These are phyloP conservation scores for Otis tarda DNA, from an alignment of 2,113 vertebrate genomes.

Conservation along the genomic window DNA sequence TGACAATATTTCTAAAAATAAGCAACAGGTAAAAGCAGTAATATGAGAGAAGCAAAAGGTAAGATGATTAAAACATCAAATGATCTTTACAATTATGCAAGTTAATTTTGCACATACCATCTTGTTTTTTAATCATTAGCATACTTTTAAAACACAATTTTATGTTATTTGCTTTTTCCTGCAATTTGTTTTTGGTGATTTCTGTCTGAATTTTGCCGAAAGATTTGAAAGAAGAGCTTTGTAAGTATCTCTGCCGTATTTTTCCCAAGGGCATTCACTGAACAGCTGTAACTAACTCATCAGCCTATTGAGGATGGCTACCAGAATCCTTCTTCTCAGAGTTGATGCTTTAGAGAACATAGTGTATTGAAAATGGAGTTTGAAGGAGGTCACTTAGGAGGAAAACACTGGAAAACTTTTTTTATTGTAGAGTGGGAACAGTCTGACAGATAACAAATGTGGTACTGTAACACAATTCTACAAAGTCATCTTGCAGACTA, in stretches of 20 bases:
- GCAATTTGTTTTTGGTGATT: not conserved
- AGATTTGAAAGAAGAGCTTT: not conserved
- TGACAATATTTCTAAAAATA: not conserved
- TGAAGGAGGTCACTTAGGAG: not conserved
- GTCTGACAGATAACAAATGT: not conserved
- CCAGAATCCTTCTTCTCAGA: not conserved
- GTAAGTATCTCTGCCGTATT: not conserved
- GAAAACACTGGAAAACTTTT: not conserved
- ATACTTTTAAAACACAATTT: not conserved
- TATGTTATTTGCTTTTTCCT: not conserved
- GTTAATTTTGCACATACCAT: not conserved
- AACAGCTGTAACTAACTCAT: not conserved
- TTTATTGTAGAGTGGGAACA: not conserved
- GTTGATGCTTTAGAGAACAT: not conserved
- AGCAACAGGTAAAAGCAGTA: not conserved
- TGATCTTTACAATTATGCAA: not conserved
- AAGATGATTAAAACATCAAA: not conserved
- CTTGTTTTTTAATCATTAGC: not conserved
- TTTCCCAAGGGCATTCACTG: not conserved
- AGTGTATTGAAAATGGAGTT: not conserved
- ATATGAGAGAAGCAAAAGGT: not conserved
- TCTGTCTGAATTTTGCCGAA: not conserved
- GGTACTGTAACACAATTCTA: not conserved
- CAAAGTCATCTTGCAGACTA: not conserved
- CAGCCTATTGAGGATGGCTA: not conserved